These are phyloP conservation scores for Drosophila athabasca DNA, from an alignment of 1,140 invertebrate genomes.

Conservation along the genomic window DNA sequence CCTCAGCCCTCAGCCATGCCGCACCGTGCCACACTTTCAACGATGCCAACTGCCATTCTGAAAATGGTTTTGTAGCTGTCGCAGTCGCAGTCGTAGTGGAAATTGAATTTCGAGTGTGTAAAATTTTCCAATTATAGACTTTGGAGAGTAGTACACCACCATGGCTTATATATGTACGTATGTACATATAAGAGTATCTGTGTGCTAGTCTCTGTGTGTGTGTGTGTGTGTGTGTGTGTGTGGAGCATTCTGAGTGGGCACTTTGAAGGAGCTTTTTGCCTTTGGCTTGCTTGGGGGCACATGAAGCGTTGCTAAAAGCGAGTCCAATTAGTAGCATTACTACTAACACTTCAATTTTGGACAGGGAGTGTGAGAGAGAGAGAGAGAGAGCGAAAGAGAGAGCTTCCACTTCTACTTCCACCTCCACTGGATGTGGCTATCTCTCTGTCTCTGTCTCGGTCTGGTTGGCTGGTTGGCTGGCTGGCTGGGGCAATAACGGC, in stretches of 20 bases:
- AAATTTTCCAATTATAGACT: constrained; percentile 81
- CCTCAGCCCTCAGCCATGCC: not conserved
- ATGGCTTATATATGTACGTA: not conserved
- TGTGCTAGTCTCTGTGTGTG: not conserved
- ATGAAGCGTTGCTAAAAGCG: constrained; percentile 75
- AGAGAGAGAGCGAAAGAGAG: not conserved
- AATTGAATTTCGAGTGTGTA: constrained; percentile 81
- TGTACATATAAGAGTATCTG: not conserved
- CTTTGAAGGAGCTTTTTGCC: constrained; percentile 49
- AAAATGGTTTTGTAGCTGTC: not conserved
- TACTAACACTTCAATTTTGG: constrained; percentile 81
- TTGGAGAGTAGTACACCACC: constrained; percentile 29
- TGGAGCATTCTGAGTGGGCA: constrained; percentile 27
- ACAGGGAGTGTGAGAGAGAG: constrained; percentile 10
- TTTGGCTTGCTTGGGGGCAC: constrained; percentile 41
- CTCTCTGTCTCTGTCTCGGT: not conserved
- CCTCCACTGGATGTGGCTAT: not conserved
- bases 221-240: not conserved
- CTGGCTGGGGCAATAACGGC: constrained; percentile 62
- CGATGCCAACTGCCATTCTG: constrained; percentile 14
- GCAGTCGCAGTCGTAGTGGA: constrained; percentile 29
- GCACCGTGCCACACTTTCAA: constrained; percentile 8
- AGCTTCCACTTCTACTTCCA: not conserved
- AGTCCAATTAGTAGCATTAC: constrained; percentile 82
- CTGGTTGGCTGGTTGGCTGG: constrained; percentile 1